Evolutionary conservation across 92 coral and sea anemone species (phyloP).

Genomic region (Zoanthus sansibaricus): DNA sequence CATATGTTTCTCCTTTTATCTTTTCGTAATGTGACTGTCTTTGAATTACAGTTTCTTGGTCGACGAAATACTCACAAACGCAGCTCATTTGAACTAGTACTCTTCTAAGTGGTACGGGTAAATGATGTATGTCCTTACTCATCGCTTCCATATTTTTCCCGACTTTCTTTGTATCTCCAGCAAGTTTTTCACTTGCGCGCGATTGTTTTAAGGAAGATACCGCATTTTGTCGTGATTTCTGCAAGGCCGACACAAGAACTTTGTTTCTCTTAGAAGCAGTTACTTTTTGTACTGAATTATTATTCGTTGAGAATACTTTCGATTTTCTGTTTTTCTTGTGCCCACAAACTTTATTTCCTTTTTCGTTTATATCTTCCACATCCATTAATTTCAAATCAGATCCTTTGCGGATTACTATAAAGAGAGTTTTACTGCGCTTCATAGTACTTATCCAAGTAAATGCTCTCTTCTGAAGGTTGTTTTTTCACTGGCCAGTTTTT

Average conservation of each 20-base stretch:
- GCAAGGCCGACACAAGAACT: constrained; percentile 14
- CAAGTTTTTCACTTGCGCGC: not conserved
- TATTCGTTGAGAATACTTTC: not conserved
- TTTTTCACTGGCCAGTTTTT: too few relatives aligned
- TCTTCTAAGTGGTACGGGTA: not conserved
- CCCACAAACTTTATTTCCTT: not conserved
- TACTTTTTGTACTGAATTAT: constrained; percentile 9
- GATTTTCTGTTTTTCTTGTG: constrained; percentile 1
- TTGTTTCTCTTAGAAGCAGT: constrained; percentile 10
- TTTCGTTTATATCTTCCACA: not conserved
- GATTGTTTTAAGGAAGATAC: constrained; percentile 16
- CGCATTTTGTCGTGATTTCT: constrained; percentile 1
- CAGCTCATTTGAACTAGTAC: not conserved
- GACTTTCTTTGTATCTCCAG: not conserved
- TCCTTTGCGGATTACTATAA: constrained; percentile 19
- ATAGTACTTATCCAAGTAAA: not conserved
- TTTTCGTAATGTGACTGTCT: not conserved
- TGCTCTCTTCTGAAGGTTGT: too few relatives aligned
- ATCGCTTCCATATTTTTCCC: not conserved
- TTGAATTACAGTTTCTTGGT: not conserved
- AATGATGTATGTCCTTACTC: not conserved
- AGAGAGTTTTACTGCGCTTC: constrained; percentile 25
- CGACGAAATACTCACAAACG: constrained; percentile 22
- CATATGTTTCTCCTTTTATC: not conserved
- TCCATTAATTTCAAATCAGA: constrained; percentile 23